These are phyloP conservation scores for Oreochromis grahami DNA, from an alignment of 2,797 vertebrate species.

Conservation along the genomic window DNA sequence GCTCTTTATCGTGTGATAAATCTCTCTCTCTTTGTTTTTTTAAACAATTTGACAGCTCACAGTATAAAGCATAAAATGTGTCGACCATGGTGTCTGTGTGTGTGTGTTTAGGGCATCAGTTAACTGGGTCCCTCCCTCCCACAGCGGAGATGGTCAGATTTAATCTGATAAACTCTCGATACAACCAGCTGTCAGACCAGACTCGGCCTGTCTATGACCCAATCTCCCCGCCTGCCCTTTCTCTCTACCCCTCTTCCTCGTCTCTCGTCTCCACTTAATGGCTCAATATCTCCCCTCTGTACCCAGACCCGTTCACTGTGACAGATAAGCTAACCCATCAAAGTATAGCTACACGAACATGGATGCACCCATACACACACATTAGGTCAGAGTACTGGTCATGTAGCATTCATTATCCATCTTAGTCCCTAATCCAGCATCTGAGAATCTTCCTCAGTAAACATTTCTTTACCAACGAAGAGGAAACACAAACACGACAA, in stretches of 20 bases:
- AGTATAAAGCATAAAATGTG: background rate
- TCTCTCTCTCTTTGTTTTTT: background rate
- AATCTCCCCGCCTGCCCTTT: background rate
- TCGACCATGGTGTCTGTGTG: background rate
- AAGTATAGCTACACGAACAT: background rate
- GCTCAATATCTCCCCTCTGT: slow-evolving; percentile 3
- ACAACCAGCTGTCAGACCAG: slow-evolving; percentile 71
- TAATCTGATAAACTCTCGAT: slow-evolving; percentile 74
- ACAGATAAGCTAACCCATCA: background rate
- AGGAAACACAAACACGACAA: background rate
- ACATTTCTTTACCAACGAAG: background rate
- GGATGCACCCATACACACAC: background rate
- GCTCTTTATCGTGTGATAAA: background rate
- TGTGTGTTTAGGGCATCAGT: slow-evolving; percentile 19
- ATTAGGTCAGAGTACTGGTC: background rate
- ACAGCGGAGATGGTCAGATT: slow-evolving; percentile 63
- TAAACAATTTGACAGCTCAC: background rate
- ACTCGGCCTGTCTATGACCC: slow-evolving; percentile 34
- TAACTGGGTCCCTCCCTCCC: slow-evolving; percentile 40
- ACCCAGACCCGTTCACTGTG: background rate
- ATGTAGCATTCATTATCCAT: background rate
- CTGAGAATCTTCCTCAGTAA: slow-evolving; percentile 2
- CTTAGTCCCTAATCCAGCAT: slow-evolving; percentile 1
- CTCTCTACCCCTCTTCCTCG: background rate
- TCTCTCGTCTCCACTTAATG: slow-evolving; percentile 4